Percentiles rank a stretch among this genome's conserved stretches.
phyloP scores from a whole-genome alignment of 2,888 invertebrate genomes.

The Ophion ellenae region DNA sequence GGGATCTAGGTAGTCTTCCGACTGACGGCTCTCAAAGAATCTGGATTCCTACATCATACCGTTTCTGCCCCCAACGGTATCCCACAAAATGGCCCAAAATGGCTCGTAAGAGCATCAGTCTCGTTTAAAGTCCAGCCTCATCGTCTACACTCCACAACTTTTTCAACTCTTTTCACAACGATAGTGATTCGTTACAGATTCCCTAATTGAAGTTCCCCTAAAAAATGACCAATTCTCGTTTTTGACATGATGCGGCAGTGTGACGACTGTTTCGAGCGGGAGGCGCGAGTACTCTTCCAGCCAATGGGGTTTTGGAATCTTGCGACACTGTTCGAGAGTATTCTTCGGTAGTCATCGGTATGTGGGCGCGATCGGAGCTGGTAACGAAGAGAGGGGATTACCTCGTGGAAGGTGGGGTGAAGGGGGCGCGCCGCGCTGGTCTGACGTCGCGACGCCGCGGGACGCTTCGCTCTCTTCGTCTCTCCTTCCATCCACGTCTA shows the following conservation, averaged over 20 bases:
- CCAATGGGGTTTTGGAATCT: conserved; percentile 57
- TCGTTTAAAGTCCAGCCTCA: too few relatives aligned
- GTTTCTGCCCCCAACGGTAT: too few relatives aligned
- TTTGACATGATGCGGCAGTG: conserved; percentile 9
- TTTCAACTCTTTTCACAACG: too few relatives aligned
- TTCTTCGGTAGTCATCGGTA: conserved; percentile 51
- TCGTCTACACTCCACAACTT: too few relatives aligned
- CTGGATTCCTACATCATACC: too few relatives aligned
- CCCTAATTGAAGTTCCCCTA: neutral
- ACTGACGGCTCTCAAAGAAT: too few relatives aligned
- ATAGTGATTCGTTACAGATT: too few relatives aligned
- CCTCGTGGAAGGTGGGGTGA: conserved; percentile 7
- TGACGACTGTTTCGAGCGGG: conserved; percentile 21
- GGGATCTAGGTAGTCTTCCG: too few relatives aligned
- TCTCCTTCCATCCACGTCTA: conserved; percentile 6
- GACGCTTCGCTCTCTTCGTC: conserved; percentile 39
- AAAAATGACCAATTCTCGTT: neutral
- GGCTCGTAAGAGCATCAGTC: too few relatives aligned
- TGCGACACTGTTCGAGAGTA: conserved; percentile 44
- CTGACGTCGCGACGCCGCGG: conserved; percentile 65
- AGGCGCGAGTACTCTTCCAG: conserved; percentile 40
- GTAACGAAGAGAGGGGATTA: conserved; percentile 17
- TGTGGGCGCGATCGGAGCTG: conserved; percentile 46
- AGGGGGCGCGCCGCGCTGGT: conserved; percentile 38
- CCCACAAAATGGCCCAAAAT: too few relatives aligned